Conservation (phyloP, 1,140 invertebrate species). For the Bombus cullumanus region DNA sequence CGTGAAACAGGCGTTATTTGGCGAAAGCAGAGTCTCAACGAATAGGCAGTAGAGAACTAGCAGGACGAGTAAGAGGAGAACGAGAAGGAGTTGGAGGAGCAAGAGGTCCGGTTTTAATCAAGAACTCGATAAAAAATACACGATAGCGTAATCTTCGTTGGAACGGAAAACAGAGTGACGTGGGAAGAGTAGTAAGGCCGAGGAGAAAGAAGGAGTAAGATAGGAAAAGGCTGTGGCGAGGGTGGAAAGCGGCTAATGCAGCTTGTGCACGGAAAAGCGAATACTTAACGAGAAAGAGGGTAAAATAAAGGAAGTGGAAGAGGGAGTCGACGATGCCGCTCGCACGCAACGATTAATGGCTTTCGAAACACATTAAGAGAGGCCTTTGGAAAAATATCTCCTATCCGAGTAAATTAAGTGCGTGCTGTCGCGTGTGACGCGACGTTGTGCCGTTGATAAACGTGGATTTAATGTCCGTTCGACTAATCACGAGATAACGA, state of each 20-base stretch:
- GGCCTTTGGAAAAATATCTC: conserved; percentile 56
- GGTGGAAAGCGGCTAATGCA: conserved; percentile 59
- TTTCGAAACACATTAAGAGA: conserved; percentile 64
- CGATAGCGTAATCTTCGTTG: conserved; percentile 72
- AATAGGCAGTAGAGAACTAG: not conserved
- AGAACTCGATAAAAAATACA: conserved; percentile 71
- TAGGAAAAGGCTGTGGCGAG: conserved; percentile 49
- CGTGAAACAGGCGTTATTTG: conserved; percentile 65
- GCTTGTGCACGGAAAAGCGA: conserved; percentile 61
- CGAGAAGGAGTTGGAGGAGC: conserved; percentile 8
- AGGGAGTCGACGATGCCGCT: conserved; percentile 31
- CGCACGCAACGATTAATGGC: conserved; percentile 68
- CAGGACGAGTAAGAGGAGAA: not conserved
- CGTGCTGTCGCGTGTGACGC: conserved; percentile 8
- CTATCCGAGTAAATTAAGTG: conserved; percentile 37
- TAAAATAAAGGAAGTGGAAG: conserved; percentile 44
- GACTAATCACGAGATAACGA: not conserved
- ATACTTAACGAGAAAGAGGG: conserved; percentile 62
- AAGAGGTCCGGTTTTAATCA: conserved; percentile 70
- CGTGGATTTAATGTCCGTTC: conserved; percentile 30
- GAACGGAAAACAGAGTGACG: conserved; percentile 64
- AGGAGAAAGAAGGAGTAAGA: conserved; percentile 56
- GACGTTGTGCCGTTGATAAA: not conserved
- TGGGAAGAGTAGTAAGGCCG: not conserved
- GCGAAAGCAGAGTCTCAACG: conserved; percentile 49